Conservation (phyloP, 2,888 invertebrate genomes). For the Gnatocerus cornutus region DNA sequence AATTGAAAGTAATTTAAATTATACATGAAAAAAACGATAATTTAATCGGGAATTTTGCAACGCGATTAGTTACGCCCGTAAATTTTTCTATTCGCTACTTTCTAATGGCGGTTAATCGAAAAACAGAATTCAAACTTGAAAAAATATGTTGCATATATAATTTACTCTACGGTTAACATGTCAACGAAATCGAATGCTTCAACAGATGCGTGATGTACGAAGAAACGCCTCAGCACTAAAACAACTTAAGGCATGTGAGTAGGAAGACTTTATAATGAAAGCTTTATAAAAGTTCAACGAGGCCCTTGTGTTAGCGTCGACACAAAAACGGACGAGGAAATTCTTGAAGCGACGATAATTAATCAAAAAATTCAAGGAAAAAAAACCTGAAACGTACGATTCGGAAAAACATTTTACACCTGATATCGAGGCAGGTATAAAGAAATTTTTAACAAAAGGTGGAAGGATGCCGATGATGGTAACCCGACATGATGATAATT, state of each 20-base stretch:
- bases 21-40: constrained; percentile 33
- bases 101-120: constrained; percentile 39
- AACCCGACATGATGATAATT: constrained; percentile 62
- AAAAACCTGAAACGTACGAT: constrained; percentile 21
- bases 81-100: constrained; percentile 39
- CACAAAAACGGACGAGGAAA: constrained; percentile 20
- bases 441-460: constrained; percentile 45
- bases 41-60: constrained; percentile 45
- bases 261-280: constrained; percentile 36
- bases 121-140: constrained; percentile 11
- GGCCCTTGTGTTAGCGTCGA: constrained; percentile 37
- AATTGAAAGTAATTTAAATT: constrained; percentile 45
- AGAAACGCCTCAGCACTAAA: constrained; percentile 46
- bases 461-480: constrained; percentile 43
- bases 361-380: constrained; percentile 41
- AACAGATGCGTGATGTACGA: constrained; percentile 47
- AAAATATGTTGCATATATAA: constrained; percentile 35
- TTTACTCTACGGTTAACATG: constrained; percentile 29
- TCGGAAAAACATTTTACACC: constrained; percentile 43
- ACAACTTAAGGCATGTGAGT: constrained; percentile 35
- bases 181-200: constrained; percentile 39
- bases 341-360: constrained; percentile 40
- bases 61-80: constrained; percentile 39
- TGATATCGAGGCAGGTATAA: constrained; percentile 47
- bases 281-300: constrained; percentile 38